Evolutionary conservation across 92 coral and sea anemone species (phyloP).

Genomic region (Zoanthus gigantus): DNA sequence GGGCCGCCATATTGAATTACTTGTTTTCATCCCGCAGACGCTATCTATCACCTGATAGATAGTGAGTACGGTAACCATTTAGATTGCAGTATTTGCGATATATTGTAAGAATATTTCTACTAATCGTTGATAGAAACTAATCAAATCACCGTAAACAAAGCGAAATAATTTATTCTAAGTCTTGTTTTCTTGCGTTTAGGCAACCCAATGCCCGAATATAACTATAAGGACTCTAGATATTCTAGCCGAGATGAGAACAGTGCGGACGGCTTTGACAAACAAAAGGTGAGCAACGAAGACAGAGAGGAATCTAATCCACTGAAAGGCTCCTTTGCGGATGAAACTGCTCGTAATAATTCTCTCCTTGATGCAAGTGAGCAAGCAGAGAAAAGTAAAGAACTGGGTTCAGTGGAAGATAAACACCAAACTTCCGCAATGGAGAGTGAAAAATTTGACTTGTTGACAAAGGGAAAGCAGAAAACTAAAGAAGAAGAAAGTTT

Average conservation of each 20-base stretch:
- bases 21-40: too few relatives aligned
- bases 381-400: neutral
- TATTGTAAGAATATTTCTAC: too few relatives aligned
- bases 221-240: conserved; percentile 62
- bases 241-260: conserved; percentile 25
- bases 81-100: too few relatives aligned
- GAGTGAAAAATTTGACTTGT: neutral
- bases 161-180: too few relatives aligned
- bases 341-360: neutral
- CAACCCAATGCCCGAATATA: conserved; percentile 85
- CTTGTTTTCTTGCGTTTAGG: neutral
- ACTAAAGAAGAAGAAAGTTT: neutral
- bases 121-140: too few relatives aligned
- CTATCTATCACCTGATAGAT: too few relatives aligned
- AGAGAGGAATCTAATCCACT: conserved; percentile 2
- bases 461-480: neutral
- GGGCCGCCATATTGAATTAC: too few relatives aligned
- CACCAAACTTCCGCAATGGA: neutral
- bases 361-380: neutral
- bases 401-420: neutral
- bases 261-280: conserved; percentile 33
- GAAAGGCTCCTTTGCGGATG: conserved; percentile 26
- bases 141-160: too few relatives aligned
- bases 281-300: conserved; percentile 19
- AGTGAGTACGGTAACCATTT: too few relatives aligned